phyloP scores from a whole-genome alignment of 2,888 invertebrate species.

The Chelonus formosanus region DNA sequence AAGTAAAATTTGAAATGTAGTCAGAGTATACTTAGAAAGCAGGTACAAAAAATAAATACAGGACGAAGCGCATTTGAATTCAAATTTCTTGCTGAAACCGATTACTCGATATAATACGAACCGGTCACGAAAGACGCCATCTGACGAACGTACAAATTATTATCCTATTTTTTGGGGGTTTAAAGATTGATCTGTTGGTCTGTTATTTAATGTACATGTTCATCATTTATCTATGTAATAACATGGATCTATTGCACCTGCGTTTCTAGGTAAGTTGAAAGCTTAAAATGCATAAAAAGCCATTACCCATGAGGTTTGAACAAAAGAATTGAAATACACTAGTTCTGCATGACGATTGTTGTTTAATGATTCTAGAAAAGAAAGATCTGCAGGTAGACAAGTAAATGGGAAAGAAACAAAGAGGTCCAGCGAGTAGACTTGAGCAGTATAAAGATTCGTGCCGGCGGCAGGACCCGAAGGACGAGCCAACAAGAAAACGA shows the following conservation, averaged over 20 bases:
- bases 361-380: conserved; percentile 20
- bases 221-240: conserved; percentile 11
- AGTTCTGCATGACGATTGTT: conserved; percentile 23
- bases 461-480: conserved; percentile 29
- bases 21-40: conserved; percentile 1
- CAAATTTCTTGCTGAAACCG: conserved; percentile 52
- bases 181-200: conserved; percentile 4
- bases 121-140: conserved; percentile 62
- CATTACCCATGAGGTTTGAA: too few species aligned
- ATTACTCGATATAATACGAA: conserved; percentile 52
- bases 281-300: too few species aligned
- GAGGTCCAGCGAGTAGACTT: conserved; percentile 2
- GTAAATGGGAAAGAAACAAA: conserved; percentile 7
- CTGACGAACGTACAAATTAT: conserved; percentile 61
- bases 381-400: conserved; percentile 6
- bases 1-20: conserved; percentile 7
- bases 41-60: conserved; percentile 19
- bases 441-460: conserved; percentile 20
- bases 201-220: conserved; percentile 21
- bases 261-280: too few species aligned
- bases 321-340: not conserved
- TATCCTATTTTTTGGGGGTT: conserved; percentile 29
- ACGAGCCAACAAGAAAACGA: conserved; percentile 27
- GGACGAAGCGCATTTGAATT: conserved; percentile 55
- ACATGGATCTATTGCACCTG: not conserved